phyloP scores from a whole-genome alignment of 2,113 vertebrate species.

The Struthidea cinerea region DNA sequence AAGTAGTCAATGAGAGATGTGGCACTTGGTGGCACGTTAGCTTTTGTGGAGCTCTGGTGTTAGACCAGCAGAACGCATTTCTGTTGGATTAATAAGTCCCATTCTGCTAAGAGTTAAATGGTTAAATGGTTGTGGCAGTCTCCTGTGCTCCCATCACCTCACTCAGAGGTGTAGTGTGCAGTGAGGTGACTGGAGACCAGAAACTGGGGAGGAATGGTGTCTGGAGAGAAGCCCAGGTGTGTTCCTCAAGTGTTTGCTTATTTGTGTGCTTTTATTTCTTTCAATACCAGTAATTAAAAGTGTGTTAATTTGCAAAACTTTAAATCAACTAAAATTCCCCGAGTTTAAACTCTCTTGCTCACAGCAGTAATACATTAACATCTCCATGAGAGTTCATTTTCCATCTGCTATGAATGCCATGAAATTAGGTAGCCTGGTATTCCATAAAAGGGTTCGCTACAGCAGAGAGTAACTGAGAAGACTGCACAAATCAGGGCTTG shows the following conservation, averaged over 20 bases:
- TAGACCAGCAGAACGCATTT: neutral
- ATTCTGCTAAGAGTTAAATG: neutral
- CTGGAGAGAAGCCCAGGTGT: neutral
- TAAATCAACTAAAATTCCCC: rapidly evolving
- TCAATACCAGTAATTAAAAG: neutral
- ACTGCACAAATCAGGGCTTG: neutral
- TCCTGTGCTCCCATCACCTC: neutral
- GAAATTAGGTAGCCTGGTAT: neutral
- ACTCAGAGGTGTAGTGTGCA: neutral
- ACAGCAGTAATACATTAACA: neutral
- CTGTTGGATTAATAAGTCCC: neutral
- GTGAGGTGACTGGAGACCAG: neutral
- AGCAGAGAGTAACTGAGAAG: neutral
- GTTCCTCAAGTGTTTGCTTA: neutral
- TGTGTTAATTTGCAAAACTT: neutral
- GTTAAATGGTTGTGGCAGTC: neutral
- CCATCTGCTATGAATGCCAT: neutral
- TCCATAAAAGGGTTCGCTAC: neutral
- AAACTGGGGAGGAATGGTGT: neutral
- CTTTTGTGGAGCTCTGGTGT: neutral
- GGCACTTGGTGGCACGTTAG: neutral
- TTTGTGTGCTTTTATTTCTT: neutral
- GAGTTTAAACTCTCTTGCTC: neutral
- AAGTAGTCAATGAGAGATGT: neutral
- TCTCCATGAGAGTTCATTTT: neutral